phyloP scores from a whole-genome alignment of 2,797 vertebrate genomes.

The Sebastolobus alascanus region DNA sequence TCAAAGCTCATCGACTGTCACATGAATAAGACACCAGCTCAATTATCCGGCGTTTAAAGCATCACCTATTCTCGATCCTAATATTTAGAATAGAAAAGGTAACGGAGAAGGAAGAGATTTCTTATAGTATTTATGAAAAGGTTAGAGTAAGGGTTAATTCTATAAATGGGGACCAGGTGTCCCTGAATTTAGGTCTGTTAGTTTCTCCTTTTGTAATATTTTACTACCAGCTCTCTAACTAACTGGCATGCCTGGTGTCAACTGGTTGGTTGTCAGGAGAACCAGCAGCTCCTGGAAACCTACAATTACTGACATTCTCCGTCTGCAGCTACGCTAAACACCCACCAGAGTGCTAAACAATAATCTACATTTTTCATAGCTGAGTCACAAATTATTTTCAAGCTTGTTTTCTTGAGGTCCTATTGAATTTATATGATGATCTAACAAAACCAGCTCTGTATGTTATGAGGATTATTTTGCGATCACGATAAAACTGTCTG shows the following conservation, averaged over 20 bases:
- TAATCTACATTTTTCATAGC: neutral
- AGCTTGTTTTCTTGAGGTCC: neutral
- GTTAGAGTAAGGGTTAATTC: no score
- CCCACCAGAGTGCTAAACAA: neutral
- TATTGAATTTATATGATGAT: neutral
- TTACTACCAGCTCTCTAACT: neutral
- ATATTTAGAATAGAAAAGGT: no score
- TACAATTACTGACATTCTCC: neutral
- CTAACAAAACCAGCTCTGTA: neutral
- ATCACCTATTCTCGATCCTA: no score
- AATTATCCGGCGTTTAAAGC: no score
- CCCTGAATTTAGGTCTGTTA: no score
- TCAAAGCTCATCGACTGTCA: no score
- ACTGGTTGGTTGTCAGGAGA: conserved; percentile 10
- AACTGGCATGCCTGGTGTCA: neutral
- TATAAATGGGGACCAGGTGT: no score
- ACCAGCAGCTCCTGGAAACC: neutral
- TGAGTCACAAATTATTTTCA: neutral
- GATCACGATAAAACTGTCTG: neutral
- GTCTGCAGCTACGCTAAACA: no score
- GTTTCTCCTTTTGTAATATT: neutral
- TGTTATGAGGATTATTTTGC: no score
- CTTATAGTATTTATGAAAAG: no score
- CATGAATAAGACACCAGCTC: no score
- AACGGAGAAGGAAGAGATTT: no score